Evolutionary conservation across 2,888 invertebrate species (phyloP).

Genomic region (Drosophila nigricruria): DNA sequence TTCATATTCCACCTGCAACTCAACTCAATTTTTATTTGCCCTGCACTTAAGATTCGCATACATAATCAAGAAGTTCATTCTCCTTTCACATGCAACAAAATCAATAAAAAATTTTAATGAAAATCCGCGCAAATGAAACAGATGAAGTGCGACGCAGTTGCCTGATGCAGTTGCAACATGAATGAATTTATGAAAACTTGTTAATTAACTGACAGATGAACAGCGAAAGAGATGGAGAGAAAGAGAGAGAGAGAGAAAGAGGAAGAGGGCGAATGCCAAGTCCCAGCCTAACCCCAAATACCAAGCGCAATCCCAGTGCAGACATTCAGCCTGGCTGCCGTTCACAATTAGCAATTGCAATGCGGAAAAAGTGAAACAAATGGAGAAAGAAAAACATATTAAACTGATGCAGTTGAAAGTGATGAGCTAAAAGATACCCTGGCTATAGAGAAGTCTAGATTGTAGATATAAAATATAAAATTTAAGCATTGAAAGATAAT

Average conservation of each 20-base stretch:
- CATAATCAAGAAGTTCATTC: conserved; percentile 48
- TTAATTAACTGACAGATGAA: conserved; percentile 71
- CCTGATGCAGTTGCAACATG: conserved; percentile 23
- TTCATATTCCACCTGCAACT: conserved; percentile 1
- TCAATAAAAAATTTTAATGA: conserved; percentile 41
- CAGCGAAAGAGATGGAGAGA: conserved; percentile 5
- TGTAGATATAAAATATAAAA: not conserved
- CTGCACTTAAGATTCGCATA: conserved; percentile 20
- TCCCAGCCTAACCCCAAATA: conserved; percentile 13
- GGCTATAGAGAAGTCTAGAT: not conserved
- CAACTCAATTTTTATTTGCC: not conserved
- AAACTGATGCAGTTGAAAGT: not conserved
- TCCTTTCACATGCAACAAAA: conserved; percentile 18
- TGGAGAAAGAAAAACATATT: conserved; percentile 15
- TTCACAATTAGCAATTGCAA: conserved; percentile 55
- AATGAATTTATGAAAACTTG: conserved; percentile 69
- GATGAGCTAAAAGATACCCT: not conserved
- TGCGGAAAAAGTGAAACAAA: conserved; percentile 42
- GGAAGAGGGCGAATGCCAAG: not conserved
- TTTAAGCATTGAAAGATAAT: not conserved
- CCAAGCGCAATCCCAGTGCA: conserved; percentile 2
- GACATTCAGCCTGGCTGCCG: conserved; percentile 11
- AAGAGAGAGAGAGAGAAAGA: not conserved
- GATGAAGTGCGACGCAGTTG: conserved; percentile 37
- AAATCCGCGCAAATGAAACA: conserved; percentile 31